These are phyloP conservation scores for Tetragonula clypearis DNA, from an alignment of 1,140 invertebrate genomes.

Conservation along the genomic window DNA sequence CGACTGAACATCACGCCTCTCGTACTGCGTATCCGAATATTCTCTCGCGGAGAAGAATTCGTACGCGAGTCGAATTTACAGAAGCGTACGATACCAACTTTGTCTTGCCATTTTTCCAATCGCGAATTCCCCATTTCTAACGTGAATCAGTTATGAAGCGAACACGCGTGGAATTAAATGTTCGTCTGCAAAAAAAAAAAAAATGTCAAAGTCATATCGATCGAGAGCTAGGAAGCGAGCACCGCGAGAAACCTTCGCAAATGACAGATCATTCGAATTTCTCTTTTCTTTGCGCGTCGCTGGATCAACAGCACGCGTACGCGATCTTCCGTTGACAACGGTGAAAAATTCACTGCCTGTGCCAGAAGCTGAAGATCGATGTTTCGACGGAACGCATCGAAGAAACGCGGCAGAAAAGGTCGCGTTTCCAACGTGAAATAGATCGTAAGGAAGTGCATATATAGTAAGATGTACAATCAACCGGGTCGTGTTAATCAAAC, in stretches of 20 bases:
- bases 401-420: background rate
- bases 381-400: too few species aligned
- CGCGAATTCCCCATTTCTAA: background rate
- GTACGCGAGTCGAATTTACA: background rate
- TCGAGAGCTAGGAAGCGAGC: background rate
- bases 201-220: background rate
- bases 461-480: background rate
- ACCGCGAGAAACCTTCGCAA: background rate
- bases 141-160: background rate
- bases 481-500: constrained; percentile 74
- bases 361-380: background rate
- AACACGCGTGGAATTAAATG: background rate
- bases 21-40: too few species aligned
- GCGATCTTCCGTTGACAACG: background rate
- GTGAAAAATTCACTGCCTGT: background rate
- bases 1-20: background rate
- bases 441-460: background rate
- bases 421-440: background rate
- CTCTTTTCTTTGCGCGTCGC: background rate
- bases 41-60: background rate
- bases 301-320: background rate
- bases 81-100: background rate
- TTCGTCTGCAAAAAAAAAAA: background rate
- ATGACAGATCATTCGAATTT: background rate
- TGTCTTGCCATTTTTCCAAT: background rate